Percentiles rank a stretch among this genome's conserved stretches.
Conservation (phyloP, 1,140 invertebrate genomes). For the Habropoda laboriosa region DNA sequence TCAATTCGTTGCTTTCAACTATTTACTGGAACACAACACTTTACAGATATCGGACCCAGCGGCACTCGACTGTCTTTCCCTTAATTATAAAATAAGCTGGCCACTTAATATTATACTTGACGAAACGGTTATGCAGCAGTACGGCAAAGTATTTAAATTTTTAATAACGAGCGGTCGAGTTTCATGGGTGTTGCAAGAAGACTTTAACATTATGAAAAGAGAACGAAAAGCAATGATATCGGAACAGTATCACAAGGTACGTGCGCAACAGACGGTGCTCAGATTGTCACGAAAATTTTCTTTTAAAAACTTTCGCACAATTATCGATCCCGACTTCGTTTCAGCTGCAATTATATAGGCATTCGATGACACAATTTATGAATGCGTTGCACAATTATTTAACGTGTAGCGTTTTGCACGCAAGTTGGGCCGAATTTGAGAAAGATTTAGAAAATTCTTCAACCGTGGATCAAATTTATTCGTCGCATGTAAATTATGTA, state of each 20-base stretch:
- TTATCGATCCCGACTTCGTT: constrained; percentile 27
- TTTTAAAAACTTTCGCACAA: not conserved
- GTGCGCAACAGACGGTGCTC: not conserved
- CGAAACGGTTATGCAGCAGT: constrained; percentile 85
- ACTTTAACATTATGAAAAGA: constrained; percentile 82
- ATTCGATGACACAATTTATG: constrained; percentile 88
- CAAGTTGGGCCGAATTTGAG: constrained; percentile 87
- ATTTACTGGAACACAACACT: too few relatives aligned
- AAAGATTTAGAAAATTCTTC: constrained; percentile 84
- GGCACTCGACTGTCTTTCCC: constrained; percentile 84
- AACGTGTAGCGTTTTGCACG: constrained; percentile 86
- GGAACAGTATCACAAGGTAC: constrained; percentile 77
- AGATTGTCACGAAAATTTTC: not conserved
- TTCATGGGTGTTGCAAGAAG: constrained; percentile 87
- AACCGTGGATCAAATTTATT: constrained; percentile 87
- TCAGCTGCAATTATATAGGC: constrained; percentile 85
- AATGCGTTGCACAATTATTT: constrained; percentile 88
- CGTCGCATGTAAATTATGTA: constrained; percentile 86
- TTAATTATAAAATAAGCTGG: constrained; percentile 88
- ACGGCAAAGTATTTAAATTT: constrained; percentile 88
- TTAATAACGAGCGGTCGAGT: constrained; percentile 88
- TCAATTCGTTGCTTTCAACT: too few relatives aligned
- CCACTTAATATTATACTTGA: constrained; percentile 90
- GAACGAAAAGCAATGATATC: constrained; percentile 69
- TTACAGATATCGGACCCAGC: constrained; percentile 82